These are phyloP conservation scores for Potamarius usumacintae DNA, from an alignment of 2,113 vertebrate species.

Conservation along the genomic window DNA sequence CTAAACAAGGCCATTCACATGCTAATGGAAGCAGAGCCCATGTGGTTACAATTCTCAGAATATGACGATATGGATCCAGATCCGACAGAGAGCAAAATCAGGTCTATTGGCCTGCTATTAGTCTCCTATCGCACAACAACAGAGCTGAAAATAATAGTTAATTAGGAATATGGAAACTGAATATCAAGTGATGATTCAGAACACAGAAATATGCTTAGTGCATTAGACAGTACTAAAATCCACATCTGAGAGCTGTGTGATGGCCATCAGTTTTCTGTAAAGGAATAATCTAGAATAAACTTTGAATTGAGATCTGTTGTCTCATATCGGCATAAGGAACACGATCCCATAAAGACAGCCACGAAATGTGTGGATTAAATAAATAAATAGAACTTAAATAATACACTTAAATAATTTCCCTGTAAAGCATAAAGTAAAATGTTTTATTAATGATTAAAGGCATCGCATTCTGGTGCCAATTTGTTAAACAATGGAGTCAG, in stretches of 20 bases:
- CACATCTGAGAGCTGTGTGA: background rate
- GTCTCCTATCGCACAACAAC: background rate
- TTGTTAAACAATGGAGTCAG: slow-evolving; percentile 22
- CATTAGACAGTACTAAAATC: background rate
- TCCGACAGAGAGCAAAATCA: slow-evolving; percentile 8
- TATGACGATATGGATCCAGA: slow-evolving; percentile 3
- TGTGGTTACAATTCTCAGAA: slow-evolving; percentile 3
- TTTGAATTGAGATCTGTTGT: background rate
- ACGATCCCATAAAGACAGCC: background rate
- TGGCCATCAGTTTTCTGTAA: background rate
- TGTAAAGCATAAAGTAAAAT: background rate
- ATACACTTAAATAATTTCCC: background rate
- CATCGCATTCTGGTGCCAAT: background rate
- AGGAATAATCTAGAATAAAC: background rate
- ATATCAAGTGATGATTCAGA: background rate
- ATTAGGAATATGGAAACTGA: background rate
- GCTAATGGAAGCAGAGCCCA: slow-evolving; percentile 31
- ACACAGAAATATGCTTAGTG: background rate
- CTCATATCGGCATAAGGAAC: background rate
- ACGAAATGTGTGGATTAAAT: background rate
- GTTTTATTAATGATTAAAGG: background rate
- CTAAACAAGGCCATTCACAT: slow-evolving; percentile 41
- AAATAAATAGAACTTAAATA: too few relatives aligned
- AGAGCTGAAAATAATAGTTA: background rate
- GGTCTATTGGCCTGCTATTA: background rate